Evolutionary conservation across 2,888 invertebrate genomes (phyloP), one percentile per base, ranked within the genome.

Genomic region (Cephus rjabovi): DNA sequence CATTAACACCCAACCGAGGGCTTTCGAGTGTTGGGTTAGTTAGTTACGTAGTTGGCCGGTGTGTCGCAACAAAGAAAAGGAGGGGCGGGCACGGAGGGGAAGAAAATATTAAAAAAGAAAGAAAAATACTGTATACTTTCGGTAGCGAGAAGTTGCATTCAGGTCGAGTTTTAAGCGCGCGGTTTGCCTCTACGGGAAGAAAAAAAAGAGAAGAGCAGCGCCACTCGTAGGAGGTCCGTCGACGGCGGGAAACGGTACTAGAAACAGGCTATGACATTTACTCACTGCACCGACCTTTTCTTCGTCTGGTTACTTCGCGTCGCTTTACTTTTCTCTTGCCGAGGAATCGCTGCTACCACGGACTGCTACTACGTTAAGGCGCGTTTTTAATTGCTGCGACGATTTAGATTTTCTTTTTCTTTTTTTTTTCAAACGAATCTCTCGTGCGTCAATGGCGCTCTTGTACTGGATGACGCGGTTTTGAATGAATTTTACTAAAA

Each of bases 1-100:
- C 56, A 56, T 56, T 56, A 56, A 23, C 56, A 56, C 23, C 56
- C 23, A 23, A 56, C 56, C 23, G 23, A 56, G 23, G 23, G 56
- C 56, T 23, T 56, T 56, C 56, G 9, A 23, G 23, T 56, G 56
- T 15, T 56, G 2, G 56, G 23, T 23, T 56, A 56, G 56, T 23
- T 56, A 23, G 56, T 23, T 56, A 56, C 56, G 23, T 56, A 23
- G 56, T 56, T 56, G 23, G 56, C 56, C 56, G 23, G 9, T 56
- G 56, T 81, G 73, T 81, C 73, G 71, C 74, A 76, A 79, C 77
- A 77, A 75, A 74, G 80, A 76, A 76, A 75, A 35, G 70, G 30
- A 33, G 69, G 70, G 73, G 70, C 75, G 40, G 6, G 40, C 0
- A 40, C 15, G 40, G 56, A 56, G 23, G 56, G 56, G 9, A 15